Conservation (phyloP, 2,797 vertebrate species). For the Pangasius krempfi region DNA sequence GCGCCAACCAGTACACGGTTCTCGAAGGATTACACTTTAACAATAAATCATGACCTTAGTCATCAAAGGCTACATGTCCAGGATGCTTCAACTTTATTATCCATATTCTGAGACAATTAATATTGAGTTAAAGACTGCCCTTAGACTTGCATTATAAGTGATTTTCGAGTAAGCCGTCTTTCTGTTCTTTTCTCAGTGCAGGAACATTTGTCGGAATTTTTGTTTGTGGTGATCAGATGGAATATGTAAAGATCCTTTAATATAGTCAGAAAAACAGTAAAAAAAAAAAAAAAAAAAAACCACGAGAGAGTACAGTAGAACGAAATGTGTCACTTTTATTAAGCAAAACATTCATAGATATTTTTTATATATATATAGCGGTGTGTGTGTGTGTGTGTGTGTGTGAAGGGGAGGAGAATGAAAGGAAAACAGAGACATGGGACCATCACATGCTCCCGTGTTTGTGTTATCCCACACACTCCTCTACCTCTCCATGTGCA, state of each 20-base stretch:
- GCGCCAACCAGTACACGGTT: too few relatives aligned
- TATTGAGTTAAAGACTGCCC: not conserved
- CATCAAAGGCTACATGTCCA: not conserved
- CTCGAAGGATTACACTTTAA: not conserved
- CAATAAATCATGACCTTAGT: not conserved
- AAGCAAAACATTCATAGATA: not conserved
- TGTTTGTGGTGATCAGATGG: not conserved
- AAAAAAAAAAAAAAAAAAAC: too few relatives aligned
- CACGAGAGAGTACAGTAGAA: too few relatives aligned
- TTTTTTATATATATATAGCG: too few relatives aligned
- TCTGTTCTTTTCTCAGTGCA: not conserved
- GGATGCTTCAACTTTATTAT: not conserved
- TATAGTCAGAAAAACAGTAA: not conserved
- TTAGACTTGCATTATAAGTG: not conserved
- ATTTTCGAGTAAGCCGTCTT: not conserved
- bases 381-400: constrained; percentile 32
- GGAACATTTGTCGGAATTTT: not conserved
- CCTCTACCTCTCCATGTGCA: constrained; percentile 39
- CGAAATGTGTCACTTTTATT: not conserved
- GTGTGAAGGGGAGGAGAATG: constrained; percentile 13
- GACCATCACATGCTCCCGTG: constrained; percentile 36
- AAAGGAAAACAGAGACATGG: constrained; percentile 39
- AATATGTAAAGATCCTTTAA: not conserved
- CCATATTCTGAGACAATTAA: not conserved
- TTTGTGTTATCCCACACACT: constrained; percentile 36